Conservation (phyloP, 2,797 vertebrate species). For the Phyllotis vaccarum region DNA sequence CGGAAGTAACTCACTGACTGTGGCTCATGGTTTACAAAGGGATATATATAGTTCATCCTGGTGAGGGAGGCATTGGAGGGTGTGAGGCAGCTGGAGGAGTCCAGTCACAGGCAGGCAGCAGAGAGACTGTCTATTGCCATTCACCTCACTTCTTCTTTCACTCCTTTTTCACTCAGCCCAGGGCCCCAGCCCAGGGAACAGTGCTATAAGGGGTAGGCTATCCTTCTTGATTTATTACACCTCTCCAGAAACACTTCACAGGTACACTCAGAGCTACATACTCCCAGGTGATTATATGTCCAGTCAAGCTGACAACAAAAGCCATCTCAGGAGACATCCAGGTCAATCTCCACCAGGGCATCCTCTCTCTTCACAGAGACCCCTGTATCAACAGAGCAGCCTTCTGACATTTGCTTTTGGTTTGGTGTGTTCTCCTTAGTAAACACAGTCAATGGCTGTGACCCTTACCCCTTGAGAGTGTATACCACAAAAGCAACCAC, state of each 20-base stretch:
- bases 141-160: background rate
- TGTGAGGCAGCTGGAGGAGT: background rate
- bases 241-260: background rate
- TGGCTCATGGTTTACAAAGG: background rate
- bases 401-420: background rate
- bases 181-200: background rate
- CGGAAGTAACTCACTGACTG: background rate
- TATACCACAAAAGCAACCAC: background rate
- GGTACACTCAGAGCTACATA: background rate
- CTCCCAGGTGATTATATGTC: background rate
- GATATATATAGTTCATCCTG: background rate
- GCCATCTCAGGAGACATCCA: background rate
- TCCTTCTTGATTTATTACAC: background rate
- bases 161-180: background rate
- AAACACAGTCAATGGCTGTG: background rate
- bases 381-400: background rate
- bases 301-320: background rate
- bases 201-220: background rate
- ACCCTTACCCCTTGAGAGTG: background rate
- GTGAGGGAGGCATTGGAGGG: background rate
- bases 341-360: too few species aligned
- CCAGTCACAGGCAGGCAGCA: background rate
- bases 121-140: background rate
- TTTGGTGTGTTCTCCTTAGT: background rate
- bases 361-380: background rate